Conservation (phyloP, 2,888 invertebrate species). For the Aporophyla nigra region DNA sequence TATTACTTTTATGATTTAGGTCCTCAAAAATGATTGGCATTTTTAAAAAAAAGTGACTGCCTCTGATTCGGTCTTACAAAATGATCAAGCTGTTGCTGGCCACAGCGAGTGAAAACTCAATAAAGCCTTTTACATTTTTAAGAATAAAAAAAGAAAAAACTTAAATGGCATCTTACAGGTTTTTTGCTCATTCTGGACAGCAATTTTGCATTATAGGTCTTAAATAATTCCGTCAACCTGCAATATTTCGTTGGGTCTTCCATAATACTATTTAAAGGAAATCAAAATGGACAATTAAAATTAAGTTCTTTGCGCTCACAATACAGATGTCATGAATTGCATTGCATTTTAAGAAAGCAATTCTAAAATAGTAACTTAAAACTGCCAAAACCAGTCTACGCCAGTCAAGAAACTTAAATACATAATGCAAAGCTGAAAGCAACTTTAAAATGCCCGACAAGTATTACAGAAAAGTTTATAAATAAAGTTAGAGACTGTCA, state of each 20-base stretch:
- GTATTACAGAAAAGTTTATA: constrained; percentile 33
- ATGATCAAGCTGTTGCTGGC: not conserved
- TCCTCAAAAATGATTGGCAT: not conserved
- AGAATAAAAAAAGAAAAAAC: not conserved
- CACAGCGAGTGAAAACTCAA: not conserved
- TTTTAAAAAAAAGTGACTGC: not conserved
- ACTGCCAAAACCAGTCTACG: constrained; percentile 11
- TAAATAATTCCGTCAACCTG: not conserved
- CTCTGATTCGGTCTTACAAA: not conserved
- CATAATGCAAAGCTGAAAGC: constrained; percentile 41
- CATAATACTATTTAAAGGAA: not conserved
- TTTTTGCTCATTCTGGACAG: not conserved
- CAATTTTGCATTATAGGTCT: not conserved
- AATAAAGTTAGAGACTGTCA: constrained; percentile 31
- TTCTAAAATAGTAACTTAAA: constrained; percentile 1
- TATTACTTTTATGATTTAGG: not conserved
- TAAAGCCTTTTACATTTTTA: not conserved
- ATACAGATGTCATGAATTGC: not conserved
- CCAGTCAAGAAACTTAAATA: constrained; percentile 33
- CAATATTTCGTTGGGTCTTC: not conserved
- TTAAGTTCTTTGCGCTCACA: no score
- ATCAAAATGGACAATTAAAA: not conserved
- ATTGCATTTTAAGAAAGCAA: not conserved
- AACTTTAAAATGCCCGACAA: constrained; percentile 52
- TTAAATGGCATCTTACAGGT: not conserved